A percentile compares a stretch with the other conserved stretches of the same genome.
Conservation (phyloP, 2,797 vertebrate genomes). For the Tauraco hartlaubi region DNA sequence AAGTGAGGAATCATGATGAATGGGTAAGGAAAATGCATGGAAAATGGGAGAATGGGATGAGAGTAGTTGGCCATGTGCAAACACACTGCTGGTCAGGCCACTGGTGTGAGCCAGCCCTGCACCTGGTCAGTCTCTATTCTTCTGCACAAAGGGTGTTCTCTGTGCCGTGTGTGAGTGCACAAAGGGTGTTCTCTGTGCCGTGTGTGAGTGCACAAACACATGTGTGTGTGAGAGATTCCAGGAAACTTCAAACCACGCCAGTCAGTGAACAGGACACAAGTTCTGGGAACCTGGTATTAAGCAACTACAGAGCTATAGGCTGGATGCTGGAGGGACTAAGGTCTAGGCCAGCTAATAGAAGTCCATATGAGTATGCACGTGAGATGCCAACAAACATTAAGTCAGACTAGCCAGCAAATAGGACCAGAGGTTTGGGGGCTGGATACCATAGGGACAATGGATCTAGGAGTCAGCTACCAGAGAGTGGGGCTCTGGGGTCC, state of each 20-base stretch:
- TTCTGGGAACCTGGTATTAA: background rate
- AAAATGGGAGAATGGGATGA: background rate
- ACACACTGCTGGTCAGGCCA: background rate
- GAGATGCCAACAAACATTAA: background rate
- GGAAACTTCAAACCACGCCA: background rate
- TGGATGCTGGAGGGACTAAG: background rate
- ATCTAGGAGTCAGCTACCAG: background rate
- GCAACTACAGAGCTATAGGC: background rate
- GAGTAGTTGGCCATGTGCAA: background rate
- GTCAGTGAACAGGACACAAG: background rate
- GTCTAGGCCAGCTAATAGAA: background rate
- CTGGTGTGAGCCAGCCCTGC: background rate
- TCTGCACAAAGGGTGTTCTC: background rate
- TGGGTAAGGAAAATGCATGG: background rate
- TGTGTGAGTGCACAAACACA: background rate
- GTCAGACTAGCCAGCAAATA: background rate
- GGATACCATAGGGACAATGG: background rate
- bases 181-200: background rate
- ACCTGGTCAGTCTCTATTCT: background rate
- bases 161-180: background rate
- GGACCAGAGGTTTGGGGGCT: background rate
- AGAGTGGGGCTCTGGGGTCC: background rate
- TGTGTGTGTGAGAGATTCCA: background rate
- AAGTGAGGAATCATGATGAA: too few species aligned
- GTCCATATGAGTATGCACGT: background rate